Base-by-base conservation (phyloP, 2,797 vertebrate genomes). In the Syngnathus rostellatus region DNA sequence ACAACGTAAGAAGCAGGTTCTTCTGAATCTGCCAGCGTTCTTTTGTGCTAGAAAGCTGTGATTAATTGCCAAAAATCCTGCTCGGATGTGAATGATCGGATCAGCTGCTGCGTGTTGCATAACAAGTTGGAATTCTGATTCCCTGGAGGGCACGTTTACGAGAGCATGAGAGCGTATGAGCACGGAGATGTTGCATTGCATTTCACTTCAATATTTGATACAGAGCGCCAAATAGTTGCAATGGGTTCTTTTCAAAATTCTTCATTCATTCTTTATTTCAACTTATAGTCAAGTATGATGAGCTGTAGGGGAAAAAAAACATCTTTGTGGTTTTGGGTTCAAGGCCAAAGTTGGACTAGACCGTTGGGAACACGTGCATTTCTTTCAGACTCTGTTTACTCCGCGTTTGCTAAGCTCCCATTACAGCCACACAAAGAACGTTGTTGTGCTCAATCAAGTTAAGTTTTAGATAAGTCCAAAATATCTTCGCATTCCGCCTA, bases 341-440 rank as follows among this genome's bases (percentile, higher is more conserved):
- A 38, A 38, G 37, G 16, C 37, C 57, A 39, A 21, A n/a, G 50
- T 21, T 51, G 57, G 37, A 59, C 57, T 5, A 58, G n/a, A 62
- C n/a, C 3, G 55, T 14, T 45, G 75, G 45, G 10, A 85, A 73
- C 76, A 82, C 77, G 51, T 21, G 31, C 65, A 76, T 74, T 31
- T 80, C 76, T 84, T 82, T 72, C 73, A 62, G 48, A 48, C 57
- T 80, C 75, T 84, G 75, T 83, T 81, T 84, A 78, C 73, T 69
- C 64, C 71, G 43, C 58, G 40, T 72, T 64, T 43, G 25, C 69
- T 75, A 75, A 81, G 59, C 75, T 76, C 71, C 72, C 66, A 72
- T 73, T 72, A 62, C 76, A 75, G 25, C 0, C 62, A 69, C 63
- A 85, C 80, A 83, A 77, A 75, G 77, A 70, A 45, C 0, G 43